Conservation (phyloP, 2,888 invertebrate species). For the Agrotis puta region DNA sequence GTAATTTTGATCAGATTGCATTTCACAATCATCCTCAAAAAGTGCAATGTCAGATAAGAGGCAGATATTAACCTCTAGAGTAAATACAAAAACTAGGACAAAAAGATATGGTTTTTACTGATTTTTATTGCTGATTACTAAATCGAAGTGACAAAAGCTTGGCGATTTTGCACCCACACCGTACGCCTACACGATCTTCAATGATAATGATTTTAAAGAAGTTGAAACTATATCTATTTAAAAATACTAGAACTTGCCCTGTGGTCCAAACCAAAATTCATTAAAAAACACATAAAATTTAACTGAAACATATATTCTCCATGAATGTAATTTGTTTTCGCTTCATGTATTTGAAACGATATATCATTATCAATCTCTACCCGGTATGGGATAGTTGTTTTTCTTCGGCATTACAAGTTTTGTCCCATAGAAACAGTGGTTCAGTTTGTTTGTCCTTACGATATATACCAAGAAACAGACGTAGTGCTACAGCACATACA, state of each 20-base stretch:
- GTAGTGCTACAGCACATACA: too few relatives aligned
- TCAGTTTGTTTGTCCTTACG: too few relatives aligned
- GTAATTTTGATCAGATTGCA: constrained; percentile 24
- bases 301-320: too few relatives aligned
- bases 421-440: too few relatives aligned
- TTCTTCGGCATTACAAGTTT: too few relatives aligned
- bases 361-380: too few relatives aligned
- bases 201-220: constrained; percentile 18
- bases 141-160: constrained; percentile 17
- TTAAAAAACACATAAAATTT: too few relatives aligned
- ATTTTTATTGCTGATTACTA: constrained; percentile 8
- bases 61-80: constrained; percentile 17
- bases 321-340: too few relatives aligned
- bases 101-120: not conserved
- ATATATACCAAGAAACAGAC: too few relatives aligned
- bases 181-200: not conserved
- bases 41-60: constrained; percentile 27
- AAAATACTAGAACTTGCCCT: not conserved
- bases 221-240: constrained; percentile 7
- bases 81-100: not conserved
- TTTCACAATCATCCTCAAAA: constrained; percentile 3
- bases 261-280: too few relatives aligned
- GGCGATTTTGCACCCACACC: constrained; percentile 6
- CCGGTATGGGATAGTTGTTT: too few relatives aligned
- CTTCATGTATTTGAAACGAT: too few relatives aligned